Percentiles rank a stretch among this genome's conserved stretches.
Evolutionary conservation across 2,888 invertebrate species (phyloP).

Genomic region (Muscina levida): DNA sequence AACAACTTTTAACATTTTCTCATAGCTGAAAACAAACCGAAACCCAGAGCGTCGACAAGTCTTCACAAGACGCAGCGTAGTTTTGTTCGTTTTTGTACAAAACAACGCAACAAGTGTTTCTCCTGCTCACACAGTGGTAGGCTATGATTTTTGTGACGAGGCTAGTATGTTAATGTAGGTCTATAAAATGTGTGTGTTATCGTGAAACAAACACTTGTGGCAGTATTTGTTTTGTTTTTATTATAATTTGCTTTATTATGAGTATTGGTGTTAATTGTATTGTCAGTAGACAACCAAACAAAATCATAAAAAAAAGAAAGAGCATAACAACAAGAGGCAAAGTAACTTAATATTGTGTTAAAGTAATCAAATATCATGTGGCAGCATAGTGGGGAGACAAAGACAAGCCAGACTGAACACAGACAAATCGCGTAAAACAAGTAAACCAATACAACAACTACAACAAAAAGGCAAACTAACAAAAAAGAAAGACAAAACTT

Average conservation of each 20-base stretch:
- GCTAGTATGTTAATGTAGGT: not conserved
- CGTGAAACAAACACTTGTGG: too few species aligned
- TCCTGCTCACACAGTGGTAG: constrained; percentile 8
- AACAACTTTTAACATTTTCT: constrained; percentile 47
- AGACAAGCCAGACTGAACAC: not conserved
- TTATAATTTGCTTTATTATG: too few species aligned
- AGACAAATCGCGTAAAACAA: constrained; percentile 49
- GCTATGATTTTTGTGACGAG: constrained; percentile 1
- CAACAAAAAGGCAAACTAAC: constrained; percentile 22
- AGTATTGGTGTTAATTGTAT: constrained; percentile 29
- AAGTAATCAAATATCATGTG: too few species aligned
- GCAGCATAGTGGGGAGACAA: constrained; percentile 29
- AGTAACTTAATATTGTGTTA: constrained; percentile 39
- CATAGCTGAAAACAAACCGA: constrained; percentile 31
- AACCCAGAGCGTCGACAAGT: not conserved
- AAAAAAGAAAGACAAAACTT: constrained; percentile 39
- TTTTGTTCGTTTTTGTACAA: not conserved
- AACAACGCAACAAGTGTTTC: constrained; percentile 60
- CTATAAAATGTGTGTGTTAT: too few species aligned
- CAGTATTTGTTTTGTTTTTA: too few species aligned
- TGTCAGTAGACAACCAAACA: not conserved
- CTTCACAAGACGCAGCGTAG: not conserved
- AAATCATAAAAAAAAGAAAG: constrained; percentile 20
- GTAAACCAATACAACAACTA: constrained; percentile 20
- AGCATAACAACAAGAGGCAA: constrained; percentile 49